Evolutionary conservation across 2,113 vertebrate genomes (phyloP).

Genomic region (Calidris pugnax): DNA sequence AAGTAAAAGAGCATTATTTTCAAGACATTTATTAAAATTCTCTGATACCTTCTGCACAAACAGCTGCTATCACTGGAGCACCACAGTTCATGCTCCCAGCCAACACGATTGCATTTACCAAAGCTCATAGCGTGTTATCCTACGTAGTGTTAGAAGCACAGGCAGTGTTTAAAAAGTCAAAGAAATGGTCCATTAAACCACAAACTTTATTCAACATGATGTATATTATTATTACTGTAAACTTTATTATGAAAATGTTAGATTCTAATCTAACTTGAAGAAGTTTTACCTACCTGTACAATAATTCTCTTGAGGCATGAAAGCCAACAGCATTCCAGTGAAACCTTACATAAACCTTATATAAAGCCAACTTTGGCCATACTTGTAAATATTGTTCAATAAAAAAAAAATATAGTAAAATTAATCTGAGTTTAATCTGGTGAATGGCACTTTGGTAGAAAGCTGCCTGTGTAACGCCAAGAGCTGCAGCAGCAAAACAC

Average conservation of each 20-base stretch:
- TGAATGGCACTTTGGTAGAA: background rate
- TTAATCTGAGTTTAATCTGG: background rate
- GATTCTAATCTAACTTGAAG: background rate
- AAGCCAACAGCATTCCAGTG: background rate
- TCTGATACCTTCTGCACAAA: background rate
- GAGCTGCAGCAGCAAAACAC: background rate
- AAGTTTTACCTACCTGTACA: background rate
- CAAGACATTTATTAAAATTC: background rate
- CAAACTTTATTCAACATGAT: background rate
- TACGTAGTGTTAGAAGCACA: background rate
- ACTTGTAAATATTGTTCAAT: background rate
- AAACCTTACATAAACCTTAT: background rate
- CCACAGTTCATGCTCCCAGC: background rate
- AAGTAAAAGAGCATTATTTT: constrained; percentile 30
- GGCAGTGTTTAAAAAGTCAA: background rate
- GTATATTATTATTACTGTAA: background rate
- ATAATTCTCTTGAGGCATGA: background rate
- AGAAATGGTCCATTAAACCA: background rate
- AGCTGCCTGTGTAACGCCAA: background rate
- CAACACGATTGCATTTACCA: background rate
- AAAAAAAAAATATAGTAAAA: background rate
- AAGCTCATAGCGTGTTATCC: background rate
- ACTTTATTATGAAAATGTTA: background rate
- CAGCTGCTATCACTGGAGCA: background rate
- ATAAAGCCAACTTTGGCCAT: background rate